Base-by-base conservation (phyloP, 2,888 invertebrate genomes). In the Pachycephus smyrnensis region DNA sequence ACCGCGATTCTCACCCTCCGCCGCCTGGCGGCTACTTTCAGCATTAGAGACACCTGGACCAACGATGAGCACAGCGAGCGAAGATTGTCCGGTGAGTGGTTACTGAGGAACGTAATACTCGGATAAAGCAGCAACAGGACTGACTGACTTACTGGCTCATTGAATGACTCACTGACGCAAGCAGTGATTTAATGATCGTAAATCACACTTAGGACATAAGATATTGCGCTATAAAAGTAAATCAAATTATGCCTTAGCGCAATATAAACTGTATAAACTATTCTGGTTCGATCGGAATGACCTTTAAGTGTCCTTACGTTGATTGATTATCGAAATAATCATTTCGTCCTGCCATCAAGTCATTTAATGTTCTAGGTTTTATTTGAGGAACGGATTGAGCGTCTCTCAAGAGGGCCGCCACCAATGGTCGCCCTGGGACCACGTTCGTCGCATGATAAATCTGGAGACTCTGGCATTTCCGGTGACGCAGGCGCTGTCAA, bases 391-490 rank as follows among this genome's bases (percentile, higher is more conserved):
- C 90, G 92, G 71, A 94, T 94, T 75, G 93, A 93, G 83, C 92
- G 93, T 76, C 88, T 92, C 89, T 93, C 89, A 89, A 93, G 92
- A 90, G 94, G 92, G 84, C 93, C 85, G 86, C 93, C 85, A 86
- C 91, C 89, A 92, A 40, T 91, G 92, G 37, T 92, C 92, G 88
- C 91, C 91, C 73, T 92, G 82, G 95, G 88, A 89, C 94, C 85
- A 12, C 90, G 93, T 68, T 92, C 92, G 32, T 92, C 91, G 76
- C 93, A 94, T 81, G 96, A 96, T 87, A 96, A 96, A 89, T 96
- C 96, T 1, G 96, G 96, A 0, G 97, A 97, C 91, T 96, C 96
- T 0, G 97, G 96, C 0, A 97, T 97, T 84, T 96, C 96, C 0
- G 96, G 96, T 0, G 96, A 96, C 88, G 95, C 94, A n/a, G 94